phyloP scores from a whole-genome alignment of 2,113 vertebrate species.

The Rutilus rutilus region DNA sequence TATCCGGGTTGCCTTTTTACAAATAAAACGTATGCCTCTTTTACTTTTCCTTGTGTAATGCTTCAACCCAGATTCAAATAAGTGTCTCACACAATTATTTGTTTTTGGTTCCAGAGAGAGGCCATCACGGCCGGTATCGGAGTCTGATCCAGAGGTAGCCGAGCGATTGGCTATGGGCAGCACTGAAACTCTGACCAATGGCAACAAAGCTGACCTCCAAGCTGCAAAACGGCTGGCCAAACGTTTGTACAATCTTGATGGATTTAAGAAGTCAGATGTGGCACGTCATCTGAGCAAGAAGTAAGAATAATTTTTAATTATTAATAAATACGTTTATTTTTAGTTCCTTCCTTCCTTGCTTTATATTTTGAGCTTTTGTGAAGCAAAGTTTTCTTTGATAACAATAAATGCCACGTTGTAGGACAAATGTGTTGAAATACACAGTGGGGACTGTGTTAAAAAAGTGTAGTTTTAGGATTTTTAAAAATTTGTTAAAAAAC shows the following conservation, averaged over 20 bases:
- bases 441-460: neutral
- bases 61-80: neutral
- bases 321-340: neutral
- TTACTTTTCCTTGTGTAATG: neutral
- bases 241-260: constrained; percentile 90
- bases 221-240: constrained; percentile 91
- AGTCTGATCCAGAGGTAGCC: constrained; percentile 82
- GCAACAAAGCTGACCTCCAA: constrained; percentile 88
- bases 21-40: neutral
- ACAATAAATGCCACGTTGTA: neutral
- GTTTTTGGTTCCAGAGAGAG: constrained; percentile 67
- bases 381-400: neutral
- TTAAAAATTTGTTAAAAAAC: no score
- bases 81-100: neutral
- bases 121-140: constrained; percentile 60
- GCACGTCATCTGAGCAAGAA: constrained; percentile 93
- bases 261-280: constrained; percentile 94
- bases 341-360: neutral
- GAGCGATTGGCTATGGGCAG: constrained; percentile 86
- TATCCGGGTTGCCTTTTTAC: neutral
- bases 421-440: neutral
- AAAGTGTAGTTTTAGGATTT: neutral
- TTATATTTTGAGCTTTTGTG: neutral
- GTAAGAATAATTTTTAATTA: constrained; percentile 69
- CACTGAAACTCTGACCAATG: constrained; percentile 85